Evolutionary conservation across 2,797 vertebrate genomes (phyloP).

Genomic region (Alcedo atthis): DNA sequence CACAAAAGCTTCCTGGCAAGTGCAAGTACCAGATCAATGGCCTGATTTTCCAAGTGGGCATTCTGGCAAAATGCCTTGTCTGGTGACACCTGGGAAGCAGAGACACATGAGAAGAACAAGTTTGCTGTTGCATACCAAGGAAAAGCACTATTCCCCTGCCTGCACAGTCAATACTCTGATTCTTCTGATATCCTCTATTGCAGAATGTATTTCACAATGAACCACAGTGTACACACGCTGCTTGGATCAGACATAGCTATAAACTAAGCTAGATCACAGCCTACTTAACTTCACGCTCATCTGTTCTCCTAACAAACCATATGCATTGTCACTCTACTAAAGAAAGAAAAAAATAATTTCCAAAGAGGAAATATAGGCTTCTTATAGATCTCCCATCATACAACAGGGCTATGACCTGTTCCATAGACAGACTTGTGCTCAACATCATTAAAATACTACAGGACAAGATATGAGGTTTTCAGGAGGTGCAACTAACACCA

Average conservation of each 20-base stretch:
- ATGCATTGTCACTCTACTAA: neutral
- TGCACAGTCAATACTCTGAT: neutral
- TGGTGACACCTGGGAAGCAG: neutral
- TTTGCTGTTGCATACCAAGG: neutral
- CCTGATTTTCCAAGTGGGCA: neutral
- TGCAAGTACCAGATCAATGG: neutral
- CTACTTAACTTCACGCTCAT: neutral
- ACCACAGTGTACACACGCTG: neutral
- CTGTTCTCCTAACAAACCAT: neutral
- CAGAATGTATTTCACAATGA: neutral
- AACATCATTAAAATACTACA: neutral
- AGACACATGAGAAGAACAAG: accelerated
- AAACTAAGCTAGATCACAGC: neutral
- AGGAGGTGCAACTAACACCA: neutral
- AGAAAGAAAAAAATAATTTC: neutral
- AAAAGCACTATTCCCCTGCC: neutral
- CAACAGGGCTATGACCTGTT: neutral
- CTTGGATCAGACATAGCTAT: neutral
- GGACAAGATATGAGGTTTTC: neutral
- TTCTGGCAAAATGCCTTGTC: neutral
- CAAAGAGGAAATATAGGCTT: neutral
- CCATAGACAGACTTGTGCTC: neutral
- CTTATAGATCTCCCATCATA: neutral
- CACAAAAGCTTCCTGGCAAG: neutral
- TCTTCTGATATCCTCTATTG: neutral